Percentiles rank a stretch among this genome's conserved stretches.
Evolutionary conservation across 2,888 invertebrate genomes (phyloP).

Genomic region (Melipona bicolor): DNA sequence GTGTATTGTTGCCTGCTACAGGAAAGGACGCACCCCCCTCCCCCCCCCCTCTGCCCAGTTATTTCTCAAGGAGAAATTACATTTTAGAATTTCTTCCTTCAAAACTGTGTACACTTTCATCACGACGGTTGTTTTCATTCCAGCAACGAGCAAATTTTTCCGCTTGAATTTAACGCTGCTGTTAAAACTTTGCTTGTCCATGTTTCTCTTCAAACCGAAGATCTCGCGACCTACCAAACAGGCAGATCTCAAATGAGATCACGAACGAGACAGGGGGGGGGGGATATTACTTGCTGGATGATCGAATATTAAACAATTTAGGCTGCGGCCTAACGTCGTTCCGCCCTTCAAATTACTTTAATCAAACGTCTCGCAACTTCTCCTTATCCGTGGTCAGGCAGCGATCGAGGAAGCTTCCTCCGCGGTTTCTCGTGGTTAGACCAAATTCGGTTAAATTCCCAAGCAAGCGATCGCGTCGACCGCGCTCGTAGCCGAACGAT

Average conservation of each 20-base stretch:
- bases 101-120: not conserved
- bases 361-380: slow-evolving; percentile 44
- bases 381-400: slow-evolving; percentile 5
- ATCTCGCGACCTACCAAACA: too few relatives aligned
- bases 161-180: not conserved
- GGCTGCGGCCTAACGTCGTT: not conserved
- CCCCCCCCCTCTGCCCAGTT: not conserved
- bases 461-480: not conserved
- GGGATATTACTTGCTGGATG: not conserved
- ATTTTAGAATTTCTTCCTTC: not conserved
- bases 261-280: not conserved
- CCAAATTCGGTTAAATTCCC: slow-evolving; percentile 45
- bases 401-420: slow-evolving; percentile 24
- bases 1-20: not conserved
- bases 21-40: not conserved
- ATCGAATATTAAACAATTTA: slow-evolving; percentile 16
- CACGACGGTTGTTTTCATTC: not conserved
- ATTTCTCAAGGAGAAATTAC: not conserved
- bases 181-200: not conserved
- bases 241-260: too few relatives aligned
- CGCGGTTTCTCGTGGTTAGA: slow-evolving; percentile 36
- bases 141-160: not conserved
- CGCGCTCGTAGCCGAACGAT: slow-evolving; percentile 42
- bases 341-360: slow-evolving; percentile 39
- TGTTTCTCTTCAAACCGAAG: too few relatives aligned